Base-by-base conservation (phyloP, 2,113 vertebrate genomes). In the Forbesichthys papilliferus region DNA sequence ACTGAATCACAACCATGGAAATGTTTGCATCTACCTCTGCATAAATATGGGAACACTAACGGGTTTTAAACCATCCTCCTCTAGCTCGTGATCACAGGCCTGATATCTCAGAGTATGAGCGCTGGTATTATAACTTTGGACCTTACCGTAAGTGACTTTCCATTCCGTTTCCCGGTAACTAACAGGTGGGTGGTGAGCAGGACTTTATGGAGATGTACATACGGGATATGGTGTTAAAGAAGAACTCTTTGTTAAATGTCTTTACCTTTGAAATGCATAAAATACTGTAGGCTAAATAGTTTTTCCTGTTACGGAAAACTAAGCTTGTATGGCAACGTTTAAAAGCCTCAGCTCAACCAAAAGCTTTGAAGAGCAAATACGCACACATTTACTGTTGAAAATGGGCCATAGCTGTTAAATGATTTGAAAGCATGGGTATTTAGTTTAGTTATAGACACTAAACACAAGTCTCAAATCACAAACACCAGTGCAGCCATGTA, bases 61-160 rank as follows among this genome's bases (percentile, higher is more conserved):
- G 51, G 86, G 85, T 90, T 73, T 91, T 68, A 84, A 69, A 84
- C 80, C 81, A 53, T 91, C 83, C 82, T 85, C 79, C 90, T 92
- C 66, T 81, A 94, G 93, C 83, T 87, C 79, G 87, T 74, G 91
- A 89, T 82, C 83, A 88, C 80, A 91, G 87, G 84, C 89, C 92
- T 87, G 91, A 91, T 75, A 71, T 90, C 61, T 91, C 93, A 78
- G 91, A 93, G 46, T 89, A 81, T 88, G 91, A 94, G 66, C 88
- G 90, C 84, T 93, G 92, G 93, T 88, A 84, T 86, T 87, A 91
- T 89, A 90, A 89, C 89, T 86, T 85, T 86, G 91, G 91, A 90
- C 86, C 89, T 16, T 82, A 90, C 84, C 82, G 93, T 94, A 93
- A 95, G 93, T 94, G 85, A 68, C 66, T 75, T 81, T 82, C 68